Conservation (phyloP, 2,113 vertebrate species). For the Mesoclemmys tuberculata region DNA sequence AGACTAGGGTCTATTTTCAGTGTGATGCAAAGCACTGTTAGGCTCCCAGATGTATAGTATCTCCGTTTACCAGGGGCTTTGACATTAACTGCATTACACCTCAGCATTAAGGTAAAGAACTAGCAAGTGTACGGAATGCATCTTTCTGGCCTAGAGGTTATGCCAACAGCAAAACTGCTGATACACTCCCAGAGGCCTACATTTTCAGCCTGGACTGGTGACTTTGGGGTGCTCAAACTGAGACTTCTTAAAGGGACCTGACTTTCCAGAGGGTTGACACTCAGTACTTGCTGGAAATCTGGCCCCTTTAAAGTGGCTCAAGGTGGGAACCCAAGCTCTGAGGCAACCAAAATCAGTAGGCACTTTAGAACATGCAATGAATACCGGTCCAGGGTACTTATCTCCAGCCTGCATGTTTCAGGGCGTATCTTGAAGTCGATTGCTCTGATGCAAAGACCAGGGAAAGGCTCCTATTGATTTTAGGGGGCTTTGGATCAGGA, state of each 20-base stretch:
- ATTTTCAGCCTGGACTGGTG: constrained; percentile 22
- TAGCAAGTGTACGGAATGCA: constrained; percentile 47
- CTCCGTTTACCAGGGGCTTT: constrained; percentile 64
- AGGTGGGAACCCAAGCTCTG: not conserved
- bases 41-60: constrained; percentile 53
- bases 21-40: constrained; percentile 60
- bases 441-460: not conserved
- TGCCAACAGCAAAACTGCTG: not conserved
- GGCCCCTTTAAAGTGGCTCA: rapidly evolving
- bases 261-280: not conserved
- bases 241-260: not conserved
- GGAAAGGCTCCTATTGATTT: rapidly evolving
- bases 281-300: not conserved
- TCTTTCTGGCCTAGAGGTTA: constrained; percentile 22
- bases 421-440: not conserved
- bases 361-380: not conserved
- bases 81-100: constrained; percentile 48
- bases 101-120: constrained; percentile 49
- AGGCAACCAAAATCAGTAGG: not conserved
- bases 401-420: not conserved
- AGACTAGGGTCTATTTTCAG: constrained; percentile 66
- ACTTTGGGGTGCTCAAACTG: not conserved
- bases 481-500: not conserved
- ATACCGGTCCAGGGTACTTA: not conserved
- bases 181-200: constrained; percentile 4